Evolutionary conservation across 2,888 invertebrate genomes (phyloP), one percentile per base, ranked within the genome.

Genomic region (Melanchra persicariae): DNA sequence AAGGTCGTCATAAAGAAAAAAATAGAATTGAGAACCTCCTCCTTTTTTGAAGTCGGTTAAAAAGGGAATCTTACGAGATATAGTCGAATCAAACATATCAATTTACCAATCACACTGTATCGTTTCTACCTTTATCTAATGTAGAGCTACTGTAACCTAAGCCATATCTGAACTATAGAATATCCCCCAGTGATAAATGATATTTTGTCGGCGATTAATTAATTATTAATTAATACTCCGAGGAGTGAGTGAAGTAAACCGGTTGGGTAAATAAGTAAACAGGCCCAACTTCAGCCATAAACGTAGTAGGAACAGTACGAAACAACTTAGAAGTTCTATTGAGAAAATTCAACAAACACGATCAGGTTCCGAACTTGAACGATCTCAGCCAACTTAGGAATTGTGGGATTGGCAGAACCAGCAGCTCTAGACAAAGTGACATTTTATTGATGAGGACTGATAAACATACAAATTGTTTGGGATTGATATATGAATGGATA

Each of bases 151-250:
- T 62, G 12, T 26, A 15, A 10, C 40, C 15, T 1, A 54, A 45
- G 7, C 19, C 22, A 10, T 15, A 9, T 26, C n/a, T 17, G 10
- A 45, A 19, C 1, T 17, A 7, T 15, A 26, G 8, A 37, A 22
- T 47, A 30, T 61, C 19, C 59, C 63, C 49, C 17, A 49, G 43
- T 0, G 26, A 54, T n/a, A 61, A 71, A 64, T 73, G 6, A 70
- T 73, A 58, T 80, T 79, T 66, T 52, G 64, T 54, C 47, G 30
- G 43, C 57, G 22, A 37, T 66, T 80, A 30, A 52, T 64, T 54
- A 52, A 61, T 64, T 24, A 68, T 70, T 59, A 70, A 74, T 65
- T 34, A 52, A 77, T 55, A 52, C 68, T 59, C 22, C 7, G 1
- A n/a, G 19, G 55, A 58, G 45, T 52, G 43, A 51, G 22, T 3